Base-by-base conservation (phyloP, 2,113 vertebrate genomes). In the Oryzias melastigma region DNA sequence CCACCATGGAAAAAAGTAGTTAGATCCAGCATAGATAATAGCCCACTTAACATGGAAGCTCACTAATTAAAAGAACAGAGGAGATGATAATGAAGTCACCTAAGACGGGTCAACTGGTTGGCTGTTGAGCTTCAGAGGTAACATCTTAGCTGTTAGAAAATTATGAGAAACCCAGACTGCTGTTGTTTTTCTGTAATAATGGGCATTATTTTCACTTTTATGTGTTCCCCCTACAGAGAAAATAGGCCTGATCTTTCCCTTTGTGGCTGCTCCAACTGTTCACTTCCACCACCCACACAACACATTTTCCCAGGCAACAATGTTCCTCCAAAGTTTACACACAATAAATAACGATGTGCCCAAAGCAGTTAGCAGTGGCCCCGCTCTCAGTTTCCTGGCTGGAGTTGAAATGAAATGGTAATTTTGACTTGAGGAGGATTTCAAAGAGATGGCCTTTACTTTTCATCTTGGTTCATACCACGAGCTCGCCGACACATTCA, bases 371-470 rank as follows among this genome's bases (percentile, higher is more conserved):
- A 87, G 85, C 83, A 83, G 80, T 80, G 82, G 83, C 85, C 81
- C 83, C 75, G 77, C 83, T 83, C 90, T 89, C 78, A 80, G 84
- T 84, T 90, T 88, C 87, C 90, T 92, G 91, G 89, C 90, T 90
- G 86, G 64, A 89, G 87, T 91, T 92, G 84, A 92, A 92, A 91
- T 91, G 84, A 92, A 92, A 92, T 92, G 90, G 90, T 90, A 90
- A 92, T 92, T 92, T 92, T 92, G 90, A 91, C 90, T 91, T 90
- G 87, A 90, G 89, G 90, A 92, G 90, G 87, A 92, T 92, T 92
- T 92, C 90, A 92, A 91, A 92, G 91, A 81, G 73, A 85, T 81
- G 84, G 87, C 88, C 86, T 88, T 54, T 72, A 85, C 85, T 88
- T 92, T 91, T 91, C 89, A 92, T 92, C 89, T 89, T 72, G 72